Evolutionary conservation across 2,888 invertebrate genomes (phyloP).

Genomic region (Pomacea canaliculata): DNA sequence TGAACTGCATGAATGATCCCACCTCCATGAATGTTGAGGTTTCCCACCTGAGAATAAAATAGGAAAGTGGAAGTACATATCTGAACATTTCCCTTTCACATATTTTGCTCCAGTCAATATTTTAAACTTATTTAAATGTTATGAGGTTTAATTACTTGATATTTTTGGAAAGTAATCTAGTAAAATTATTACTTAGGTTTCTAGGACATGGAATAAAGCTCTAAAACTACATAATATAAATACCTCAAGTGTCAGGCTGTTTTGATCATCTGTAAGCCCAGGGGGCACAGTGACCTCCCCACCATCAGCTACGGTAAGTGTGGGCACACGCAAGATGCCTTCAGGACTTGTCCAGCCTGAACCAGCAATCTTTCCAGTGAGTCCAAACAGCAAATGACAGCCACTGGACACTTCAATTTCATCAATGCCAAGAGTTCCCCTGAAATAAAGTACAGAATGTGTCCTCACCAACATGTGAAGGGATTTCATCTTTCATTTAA

Average conservation of each 20-base stretch:
- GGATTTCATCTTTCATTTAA: too few relatives aligned
- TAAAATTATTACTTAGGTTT: too few relatives aligned
- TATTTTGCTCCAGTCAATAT: too few relatives aligned
- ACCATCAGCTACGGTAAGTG: slow-evolving; percentile 45
- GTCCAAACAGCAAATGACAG: slow-evolving; percentile 45
- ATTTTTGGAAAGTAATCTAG: too few relatives aligned
- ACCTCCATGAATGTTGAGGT: slow-evolving; percentile 46
- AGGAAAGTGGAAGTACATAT: neutral
- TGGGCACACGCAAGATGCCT: slow-evolving; percentile 41
- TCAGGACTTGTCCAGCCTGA: slow-evolving; percentile 22
- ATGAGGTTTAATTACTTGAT: too few relatives aligned
- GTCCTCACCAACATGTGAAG: too few relatives aligned
- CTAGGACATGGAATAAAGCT: too few relatives aligned
- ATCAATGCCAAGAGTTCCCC: slow-evolving; percentile 50
- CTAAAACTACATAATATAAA: too few relatives aligned
- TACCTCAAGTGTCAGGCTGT: slow-evolving; percentile 40
- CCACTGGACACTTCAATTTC: slow-evolving; percentile 48
- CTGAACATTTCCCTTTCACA: too few relatives aligned
- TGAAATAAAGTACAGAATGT: slow-evolving; percentile 16
- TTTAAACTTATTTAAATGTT: too few relatives aligned
- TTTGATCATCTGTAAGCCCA: slow-evolving; percentile 36
- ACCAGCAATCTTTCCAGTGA: slow-evolving; percentile 38
- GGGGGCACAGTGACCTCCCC: slow-evolving; percentile 50
- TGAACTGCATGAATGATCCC: slow-evolving; percentile 49
- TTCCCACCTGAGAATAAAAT: slow-evolving; percentile 38